Conservation (phyloP, 1,140 invertebrate genomes). For the Maconellicoccus hirsutus region DNA sequence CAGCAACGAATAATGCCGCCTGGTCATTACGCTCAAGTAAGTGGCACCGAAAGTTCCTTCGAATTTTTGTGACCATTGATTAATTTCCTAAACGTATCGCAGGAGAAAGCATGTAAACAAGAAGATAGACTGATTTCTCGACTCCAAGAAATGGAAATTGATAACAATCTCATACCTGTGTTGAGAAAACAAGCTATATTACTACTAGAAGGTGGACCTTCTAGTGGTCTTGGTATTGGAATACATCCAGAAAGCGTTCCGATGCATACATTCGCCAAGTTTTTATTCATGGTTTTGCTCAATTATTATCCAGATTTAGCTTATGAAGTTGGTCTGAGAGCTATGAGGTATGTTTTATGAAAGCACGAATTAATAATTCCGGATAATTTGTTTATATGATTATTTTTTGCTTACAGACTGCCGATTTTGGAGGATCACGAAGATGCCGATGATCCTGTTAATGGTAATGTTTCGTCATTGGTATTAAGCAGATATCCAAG, state of each 20-base stretch:
- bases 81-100: constrained; percentile 25
- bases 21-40: constrained; percentile 61
- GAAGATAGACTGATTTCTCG: constrained; percentile 64
- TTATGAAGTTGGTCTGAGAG: constrained; percentile 50
- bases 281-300: constrained; percentile 60
- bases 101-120: constrained; percentile 57
- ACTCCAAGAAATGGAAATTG: constrained; percentile 62
- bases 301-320: constrained; percentile 62
- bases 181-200: constrained; percentile 46
- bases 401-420: constrained; percentile 38
- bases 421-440: constrained; percentile 68
- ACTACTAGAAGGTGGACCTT: constrained; percentile 56
- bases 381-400: neutral
- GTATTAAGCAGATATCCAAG: constrained; percentile 48
- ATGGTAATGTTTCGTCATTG: constrained; percentile 36
- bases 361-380: neutral
- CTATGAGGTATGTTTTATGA: constrained; percentile 46
- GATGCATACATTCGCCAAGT: constrained; percentile 72
- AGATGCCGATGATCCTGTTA: constrained; percentile 42
- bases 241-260: constrained; percentile 66
- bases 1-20: constrained; percentile 66
- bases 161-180: constrained; percentile 51
- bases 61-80: no score
- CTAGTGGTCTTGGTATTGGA: constrained; percentile 57
- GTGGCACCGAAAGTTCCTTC: no score